A percentile compares a stretch with the other conserved stretches of the same genome.
phyloP scores from a whole-genome alignment of 2,113 vertebrate species.

The Egretta garzetta region DNA sequence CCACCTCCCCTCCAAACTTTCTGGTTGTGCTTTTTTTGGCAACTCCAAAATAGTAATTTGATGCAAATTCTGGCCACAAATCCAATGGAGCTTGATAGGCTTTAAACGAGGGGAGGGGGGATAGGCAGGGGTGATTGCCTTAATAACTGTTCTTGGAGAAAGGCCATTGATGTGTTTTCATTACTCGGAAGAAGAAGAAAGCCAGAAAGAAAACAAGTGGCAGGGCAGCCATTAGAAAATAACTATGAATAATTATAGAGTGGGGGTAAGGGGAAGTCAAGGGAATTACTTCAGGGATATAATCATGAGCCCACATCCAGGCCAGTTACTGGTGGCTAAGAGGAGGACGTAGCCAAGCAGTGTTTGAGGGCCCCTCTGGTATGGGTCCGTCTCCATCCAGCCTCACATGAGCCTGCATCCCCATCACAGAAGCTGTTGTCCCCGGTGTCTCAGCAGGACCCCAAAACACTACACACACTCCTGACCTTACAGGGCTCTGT shows the following conservation, averaged over 20 bases:
- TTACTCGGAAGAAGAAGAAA: constrained; percentile 51
- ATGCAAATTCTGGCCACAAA: constrained; percentile 55
- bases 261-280: constrained; percentile 10
- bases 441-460: not conserved
- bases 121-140: constrained; percentile 33
- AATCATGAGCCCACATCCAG: constrained; percentile 63
- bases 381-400: not conserved
- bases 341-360: constrained; percentile 11
- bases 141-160: constrained; percentile 57
- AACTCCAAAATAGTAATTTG: constrained; percentile 55
- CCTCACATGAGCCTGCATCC: not conserved
- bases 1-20: not conserved
- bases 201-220: constrained; percentile 70
- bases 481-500: not conserved
- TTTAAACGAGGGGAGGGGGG: constrained; percentile 30
- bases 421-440: not conserved
- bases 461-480: rapidly evolving
- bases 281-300: constrained; percentile 60
- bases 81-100: constrained; percentile 57
- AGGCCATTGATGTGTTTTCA: constrained; percentile 54
- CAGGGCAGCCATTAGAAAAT: constrained; percentile 62
- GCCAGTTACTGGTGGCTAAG: constrained; percentile 19
- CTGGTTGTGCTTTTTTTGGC: constrained; percentile 54
- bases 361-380: constrained; percentile 5
- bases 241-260: constrained; percentile 60